Evolutionary conservation across 2,797 vertebrate species (phyloP).

Genomic region (Neosalanx taihuensis): DNA sequence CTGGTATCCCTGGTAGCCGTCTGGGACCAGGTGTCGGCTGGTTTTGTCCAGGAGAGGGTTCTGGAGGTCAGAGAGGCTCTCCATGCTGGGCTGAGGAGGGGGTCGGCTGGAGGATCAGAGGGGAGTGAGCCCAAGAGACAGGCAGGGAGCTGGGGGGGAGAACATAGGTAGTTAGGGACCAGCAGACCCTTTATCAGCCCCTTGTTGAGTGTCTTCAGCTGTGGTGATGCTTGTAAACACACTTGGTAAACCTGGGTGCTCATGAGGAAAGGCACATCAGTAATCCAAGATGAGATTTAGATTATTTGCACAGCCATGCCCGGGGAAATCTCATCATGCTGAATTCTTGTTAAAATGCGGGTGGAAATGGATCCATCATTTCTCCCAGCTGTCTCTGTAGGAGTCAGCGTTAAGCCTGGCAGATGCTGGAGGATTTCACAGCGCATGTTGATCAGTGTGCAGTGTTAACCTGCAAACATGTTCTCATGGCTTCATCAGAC

Average conservation of each 20-base stretch:
- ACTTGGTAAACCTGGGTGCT: not conserved
- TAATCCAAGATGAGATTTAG: too few relatives aligned
- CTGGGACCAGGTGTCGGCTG: slow-evolving; percentile 66
- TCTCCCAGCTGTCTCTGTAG: slow-evolving; percentile 15
- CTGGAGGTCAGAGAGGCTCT: slow-evolving; percentile 86
- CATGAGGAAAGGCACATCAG: not conserved
- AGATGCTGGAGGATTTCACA: slow-evolving; percentile 30
- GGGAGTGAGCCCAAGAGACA: slow-evolving; percentile 36
- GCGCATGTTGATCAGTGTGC: slow-evolving; percentile 31
- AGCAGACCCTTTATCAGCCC: not conserved
- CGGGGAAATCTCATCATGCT: slow-evolving; percentile 41
- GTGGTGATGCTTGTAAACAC: not conserved
- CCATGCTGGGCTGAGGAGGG: slow-evolving; percentile 70
- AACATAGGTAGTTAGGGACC: slow-evolving; percentile 4
- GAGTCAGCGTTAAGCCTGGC: slow-evolving; percentile 13
- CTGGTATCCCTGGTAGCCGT: slow-evolving; percentile 78
- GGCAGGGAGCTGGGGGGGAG: slow-evolving; percentile 43
- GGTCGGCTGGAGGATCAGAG: slow-evolving; percentile 32
- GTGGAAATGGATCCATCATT: slow-evolving; percentile 24
- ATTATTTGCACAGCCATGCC: too few relatives aligned
- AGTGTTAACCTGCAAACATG: slow-evolving; percentile 19
- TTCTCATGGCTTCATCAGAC: slow-evolving; percentile 2
- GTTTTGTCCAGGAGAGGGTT: slow-evolving; percentile 83
- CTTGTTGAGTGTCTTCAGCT: not conserved
- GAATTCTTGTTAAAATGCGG: slow-evolving; percentile 41